Evolutionary conservation across 2,113 vertebrate genomes (phyloP).

Genomic region (Gorsachius goisagi): DNA sequence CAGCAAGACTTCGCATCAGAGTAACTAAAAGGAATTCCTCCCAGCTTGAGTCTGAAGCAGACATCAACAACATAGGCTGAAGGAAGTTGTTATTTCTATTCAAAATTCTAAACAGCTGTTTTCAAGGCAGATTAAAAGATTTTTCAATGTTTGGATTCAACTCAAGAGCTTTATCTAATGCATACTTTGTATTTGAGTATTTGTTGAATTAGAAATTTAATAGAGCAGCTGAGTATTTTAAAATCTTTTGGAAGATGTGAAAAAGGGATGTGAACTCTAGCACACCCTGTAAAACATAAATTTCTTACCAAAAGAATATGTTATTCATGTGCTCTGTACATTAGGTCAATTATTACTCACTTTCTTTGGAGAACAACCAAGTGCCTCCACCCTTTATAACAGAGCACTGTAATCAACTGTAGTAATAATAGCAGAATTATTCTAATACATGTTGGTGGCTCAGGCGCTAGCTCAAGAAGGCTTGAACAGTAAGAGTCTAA

Average conservation of each 20-base stretch:
- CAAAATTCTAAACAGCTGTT: conserved; percentile 59
- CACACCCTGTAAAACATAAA: conserved; percentile 74
- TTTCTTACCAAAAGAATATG: conserved; percentile 77
- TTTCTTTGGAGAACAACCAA: conserved; percentile 78
- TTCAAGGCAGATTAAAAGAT: conserved; percentile 50
- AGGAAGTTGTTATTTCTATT: conserved; percentile 52
- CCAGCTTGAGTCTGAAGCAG: background rate
- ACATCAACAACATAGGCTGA: conserved; percentile 35
- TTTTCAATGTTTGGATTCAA: conserved; percentile 54
- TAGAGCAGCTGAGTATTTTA: conserved; percentile 73
- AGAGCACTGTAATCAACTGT: conserved; percentile 68
- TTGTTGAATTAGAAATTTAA: conserved; percentile 71
- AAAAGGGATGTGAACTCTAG: conserved; percentile 75
- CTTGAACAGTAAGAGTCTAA: conserved; percentile 25
- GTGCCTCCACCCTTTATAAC: conserved; percentile 74
- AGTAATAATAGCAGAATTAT: conserved; percentile 62
- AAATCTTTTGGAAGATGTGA: conserved; percentile 72
- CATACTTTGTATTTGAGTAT: conserved; percentile 62
- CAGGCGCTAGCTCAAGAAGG: conserved; percentile 6
- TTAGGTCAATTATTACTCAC: conserved; percentile 84
- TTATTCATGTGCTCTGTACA: conserved; percentile 81
- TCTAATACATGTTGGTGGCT: conserved; percentile 33
- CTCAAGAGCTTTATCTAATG: conserved; percentile 59
- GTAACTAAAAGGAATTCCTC: conserved; percentile 42
- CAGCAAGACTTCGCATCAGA: background rate